Percentiles rank a stretch among this genome's conserved stretches.
Conservation (phyloP, 2,888 invertebrate species). For the Crioceris asparagi region DNA sequence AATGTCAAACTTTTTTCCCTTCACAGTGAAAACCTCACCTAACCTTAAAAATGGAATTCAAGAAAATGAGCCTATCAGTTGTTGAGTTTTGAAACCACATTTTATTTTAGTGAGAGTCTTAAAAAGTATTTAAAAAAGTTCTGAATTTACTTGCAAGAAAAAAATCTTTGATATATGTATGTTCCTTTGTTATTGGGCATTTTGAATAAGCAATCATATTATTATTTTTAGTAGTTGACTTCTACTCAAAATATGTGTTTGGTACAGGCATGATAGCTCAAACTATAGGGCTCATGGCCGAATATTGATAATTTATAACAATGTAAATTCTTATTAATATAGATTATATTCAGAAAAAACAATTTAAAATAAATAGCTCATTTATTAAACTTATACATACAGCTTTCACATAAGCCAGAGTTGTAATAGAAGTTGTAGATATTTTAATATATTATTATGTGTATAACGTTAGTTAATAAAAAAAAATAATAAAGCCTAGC, state of each 20-base stretch:
- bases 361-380: constrained; percentile 6
- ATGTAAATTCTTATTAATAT: no score
- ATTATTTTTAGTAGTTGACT: constrained; percentile 19
- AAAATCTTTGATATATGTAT: not conserved
- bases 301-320: constrained; percentile 34
- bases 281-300: constrained; percentile 39
- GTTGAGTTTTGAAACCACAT: no score
- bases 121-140: not conserved
- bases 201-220: no score
- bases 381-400: constrained; percentile 15
- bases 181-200: not conserved
- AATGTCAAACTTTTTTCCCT: no score
- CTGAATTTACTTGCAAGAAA: not conserved
- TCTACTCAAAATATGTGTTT: constrained; percentile 24
- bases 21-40: no score
- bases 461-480: constrained; percentile 5
- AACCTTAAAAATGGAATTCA: no score
- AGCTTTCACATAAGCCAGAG: constrained; percentile 14
- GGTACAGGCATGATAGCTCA: constrained; percentile 40
- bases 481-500: constrained; percentile 4
- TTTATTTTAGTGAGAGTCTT: not conserved
- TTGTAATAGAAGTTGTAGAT: no score
- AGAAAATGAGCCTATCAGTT: no score
- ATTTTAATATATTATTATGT: constrained; percentile 14
- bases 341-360: constrained; percentile 31